These are phyloP conservation scores for Drosophila repletoides DNA, from an alignment of 1,140 invertebrate species.

Conservation along the genomic window DNA sequence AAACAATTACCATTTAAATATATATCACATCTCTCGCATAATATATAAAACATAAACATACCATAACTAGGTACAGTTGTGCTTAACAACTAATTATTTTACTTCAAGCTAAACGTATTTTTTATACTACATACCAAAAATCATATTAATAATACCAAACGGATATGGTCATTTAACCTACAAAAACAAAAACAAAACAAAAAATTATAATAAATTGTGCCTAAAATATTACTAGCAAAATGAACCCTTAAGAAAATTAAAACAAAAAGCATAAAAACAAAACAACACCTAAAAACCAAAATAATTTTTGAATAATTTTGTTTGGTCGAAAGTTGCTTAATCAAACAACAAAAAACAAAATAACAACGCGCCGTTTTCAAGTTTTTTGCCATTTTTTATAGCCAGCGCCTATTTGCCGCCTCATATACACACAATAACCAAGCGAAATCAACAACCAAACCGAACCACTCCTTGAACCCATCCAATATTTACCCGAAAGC, in stretches of 20 bases:
- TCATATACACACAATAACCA: constrained; percentile 66
- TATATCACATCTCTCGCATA: constrained; percentile 34
- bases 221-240: constrained; percentile 59
- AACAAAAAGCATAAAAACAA: no score
- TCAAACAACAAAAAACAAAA: constrained; percentile 41
- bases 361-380: constrained; percentile 52
- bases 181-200: constrained; percentile 56
- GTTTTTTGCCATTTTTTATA: constrained; percentile 42
- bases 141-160: constrained; percentile 73
- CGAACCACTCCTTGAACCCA: no score
- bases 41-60: constrained; percentile 22
- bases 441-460: constrained; percentile 49
- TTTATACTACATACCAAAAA: constrained; percentile 24
- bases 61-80: constrained; percentile 76
- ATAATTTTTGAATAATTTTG: constrained; percentile 55
- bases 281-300: constrained; percentile 43
- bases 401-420: constrained; percentile 41
- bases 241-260: constrained; percentile 35
- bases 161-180: constrained; percentile 83
- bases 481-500: constrained; percentile 20
- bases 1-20: constrained; percentile 50
- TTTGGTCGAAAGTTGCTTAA: constrained; percentile 65
- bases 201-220: constrained; percentile 57
- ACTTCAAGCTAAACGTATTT: constrained; percentile 46
- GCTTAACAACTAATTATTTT: constrained; percentile 74